Base-by-base conservation (phyloP, 2,888 invertebrate genomes). In the Heterodera filipjevi region DNA sequence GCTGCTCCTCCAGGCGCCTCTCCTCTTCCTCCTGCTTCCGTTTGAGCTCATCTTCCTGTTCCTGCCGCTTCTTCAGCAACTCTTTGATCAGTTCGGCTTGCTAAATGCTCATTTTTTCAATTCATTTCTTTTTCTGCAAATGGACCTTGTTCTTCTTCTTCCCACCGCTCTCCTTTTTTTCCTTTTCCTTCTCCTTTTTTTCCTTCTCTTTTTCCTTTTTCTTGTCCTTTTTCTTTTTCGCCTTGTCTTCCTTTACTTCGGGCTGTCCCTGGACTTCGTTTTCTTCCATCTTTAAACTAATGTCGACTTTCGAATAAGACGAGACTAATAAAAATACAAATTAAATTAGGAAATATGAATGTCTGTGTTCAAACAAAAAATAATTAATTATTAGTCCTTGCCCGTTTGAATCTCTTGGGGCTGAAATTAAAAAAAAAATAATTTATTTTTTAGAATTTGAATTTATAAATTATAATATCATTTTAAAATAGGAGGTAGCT, bases 11-110 rank as follows among this genome's bases (percentile, higher is more conserved):
- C 33, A 46, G 53, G 0, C 79, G 83, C 6, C 49, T 78, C 39
- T 85, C 85, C 71, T 85, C 84, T 53, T 83, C 84, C 32, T 85
- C 85, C 53, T 93, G 93, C 81, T 92, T 92, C 39, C 91, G 82
- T 76, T 83, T 79, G 30, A 89, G 81, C 72, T 89, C 85, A 76
- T 89, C 90, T 80, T 90, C 88, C 77, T 95, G 95, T 90, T 95
- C 95, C 89, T 85, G 87, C 68, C 90, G 85, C 77, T 87, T 87
- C 77, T 88, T 86, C 81, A 90, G 86, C 71, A 89, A 85, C 81
- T 91, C 91, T 82, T 90, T 90, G 82, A 91, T 81, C 19, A 81
- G 66, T 27, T 79, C 78, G 22, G 79, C 79, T 79, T 79, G 78
- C 79, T 79, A 14, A 72, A 71, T 46, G 14, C 19, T 8, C 12